A percentile compares a stretch with the other conserved stretches of the same genome.
phyloP scores from a whole-genome alignment of 2,113 vertebrate species.

The Saccopteryx leptura region DNA sequence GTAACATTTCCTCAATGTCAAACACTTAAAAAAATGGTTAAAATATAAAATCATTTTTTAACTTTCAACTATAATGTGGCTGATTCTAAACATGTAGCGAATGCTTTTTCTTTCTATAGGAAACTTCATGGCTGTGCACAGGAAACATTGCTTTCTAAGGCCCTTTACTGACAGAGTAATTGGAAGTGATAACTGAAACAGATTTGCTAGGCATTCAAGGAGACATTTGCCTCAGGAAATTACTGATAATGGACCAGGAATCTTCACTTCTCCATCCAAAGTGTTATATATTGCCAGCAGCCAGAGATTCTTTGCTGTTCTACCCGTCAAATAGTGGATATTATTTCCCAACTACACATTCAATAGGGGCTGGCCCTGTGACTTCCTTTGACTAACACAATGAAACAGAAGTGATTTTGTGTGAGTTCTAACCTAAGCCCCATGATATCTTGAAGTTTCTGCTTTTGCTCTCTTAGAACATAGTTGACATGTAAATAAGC shows the following conservation, averaged over 20 bases:
- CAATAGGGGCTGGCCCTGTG: not conserved
- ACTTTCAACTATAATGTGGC: not conserved
- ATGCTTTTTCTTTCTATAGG: not conserved
- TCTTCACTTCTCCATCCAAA: not conserved
- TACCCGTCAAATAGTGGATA: not conserved
- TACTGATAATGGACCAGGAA: not conserved
- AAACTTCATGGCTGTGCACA: not conserved
- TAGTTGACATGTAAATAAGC: not conserved
- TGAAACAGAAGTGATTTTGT: not conserved
- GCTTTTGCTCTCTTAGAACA: not conserved
- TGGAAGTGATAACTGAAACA: not conserved
- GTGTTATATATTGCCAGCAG: not conserved
- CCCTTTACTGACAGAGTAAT: not conserved
- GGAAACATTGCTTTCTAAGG: not conserved
- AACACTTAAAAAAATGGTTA: not conserved
- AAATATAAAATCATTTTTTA: constrained; percentile 36
- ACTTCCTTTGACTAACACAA: not conserved
- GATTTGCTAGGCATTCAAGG: not conserved
- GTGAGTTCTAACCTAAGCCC: not conserved
- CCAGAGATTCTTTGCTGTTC: not conserved
- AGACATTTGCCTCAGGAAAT: not conserved
- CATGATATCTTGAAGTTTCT: not conserved
- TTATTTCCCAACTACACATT: not conserved
- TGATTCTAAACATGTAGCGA: constrained; percentile 25
- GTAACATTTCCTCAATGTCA: not conserved